Evolutionary conservation across 92 coral and sea anemone genomes (phyloP), one percentile per base, ranked within the genome.

Genomic region (Phenganax marumi): DNA sequence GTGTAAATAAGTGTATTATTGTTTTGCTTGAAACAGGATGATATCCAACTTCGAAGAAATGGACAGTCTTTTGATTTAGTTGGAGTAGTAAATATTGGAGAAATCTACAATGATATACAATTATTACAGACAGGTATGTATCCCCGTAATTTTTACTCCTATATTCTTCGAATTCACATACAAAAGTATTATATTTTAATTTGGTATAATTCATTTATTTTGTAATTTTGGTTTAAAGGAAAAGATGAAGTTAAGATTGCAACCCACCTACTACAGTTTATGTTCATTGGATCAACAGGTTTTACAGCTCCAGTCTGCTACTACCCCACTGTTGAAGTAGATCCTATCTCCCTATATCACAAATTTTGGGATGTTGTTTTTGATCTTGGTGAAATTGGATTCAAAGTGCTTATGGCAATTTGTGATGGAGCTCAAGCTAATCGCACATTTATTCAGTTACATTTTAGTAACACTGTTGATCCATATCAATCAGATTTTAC

Each of bases 351-450:
- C 24, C 66, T 76, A 1, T 84, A 75, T 73, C 87, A 84, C 77
- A 22, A 84, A 10, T 84, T 84, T 57, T 84, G 87, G 87, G 50
- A 84, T 76, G 81, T 49, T 8, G 77, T 84, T 0, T 76, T 60
- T 76, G 76, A 76, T 51, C 17, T 84, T 12, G 82, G 64, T 8
- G 76, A 75, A 55, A 64, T 61, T 84, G 87, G 87, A 0, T 84
- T 84, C 63, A 84, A 75, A 12, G 87, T 84, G 3, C 6, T 84
- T 19, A 17, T 84, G 54, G 26, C 64, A 8, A 65, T 84, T 2
- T 84, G 83, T 33, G 83, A 63, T 64, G 83, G 83, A 1, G 43
- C 43, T 5, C 2, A 2, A 33, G 43, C 43, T 5, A 33, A 33
- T 33, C 43, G 43, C 5, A 46, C 82, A 3, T 84, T 84, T 47